Conservation (phyloP, 2,113 vertebrate genomes). For the Cebus imitator region DNA sequence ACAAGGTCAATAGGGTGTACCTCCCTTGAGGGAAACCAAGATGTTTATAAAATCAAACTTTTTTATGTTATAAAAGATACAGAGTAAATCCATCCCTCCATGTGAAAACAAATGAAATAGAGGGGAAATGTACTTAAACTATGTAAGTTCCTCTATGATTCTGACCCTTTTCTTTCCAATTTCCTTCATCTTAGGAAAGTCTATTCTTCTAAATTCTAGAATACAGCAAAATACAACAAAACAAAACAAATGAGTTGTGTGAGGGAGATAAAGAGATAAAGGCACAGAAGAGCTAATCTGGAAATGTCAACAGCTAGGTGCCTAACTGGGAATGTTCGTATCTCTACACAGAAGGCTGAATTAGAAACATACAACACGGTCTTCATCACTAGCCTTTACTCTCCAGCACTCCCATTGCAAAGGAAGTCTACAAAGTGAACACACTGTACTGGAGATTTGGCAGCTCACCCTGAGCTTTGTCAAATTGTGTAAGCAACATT, state of each 20-base stretch:
- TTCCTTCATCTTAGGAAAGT: neutral
- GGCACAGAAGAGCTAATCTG: neutral
- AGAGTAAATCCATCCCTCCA: neutral
- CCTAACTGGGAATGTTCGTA: neutral
- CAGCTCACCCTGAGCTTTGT: neutral
- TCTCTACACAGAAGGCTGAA: conserved; percentile 24
- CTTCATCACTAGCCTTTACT: conserved; percentile 27
- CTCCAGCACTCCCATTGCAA: neutral
- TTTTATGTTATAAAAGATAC: neutral
- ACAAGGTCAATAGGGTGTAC: neutral
- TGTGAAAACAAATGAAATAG: neutral
- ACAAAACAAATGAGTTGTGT: neutral
- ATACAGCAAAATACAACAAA: neutral
- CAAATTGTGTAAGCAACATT: neutral
- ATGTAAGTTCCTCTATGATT: neutral
- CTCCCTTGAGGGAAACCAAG: neutral
- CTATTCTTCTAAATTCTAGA: neutral
- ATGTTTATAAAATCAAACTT: neutral
- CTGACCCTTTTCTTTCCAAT: neutral
- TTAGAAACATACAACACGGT: neutral
- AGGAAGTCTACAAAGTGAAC: neutral
- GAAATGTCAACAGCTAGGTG: neutral
- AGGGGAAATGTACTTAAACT: neutral
- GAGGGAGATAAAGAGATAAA: neutral
- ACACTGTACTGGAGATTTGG: neutral